phyloP scores from a whole-genome alignment of 2,113 vertebrate species.

The Clinocottus analis region DNA sequence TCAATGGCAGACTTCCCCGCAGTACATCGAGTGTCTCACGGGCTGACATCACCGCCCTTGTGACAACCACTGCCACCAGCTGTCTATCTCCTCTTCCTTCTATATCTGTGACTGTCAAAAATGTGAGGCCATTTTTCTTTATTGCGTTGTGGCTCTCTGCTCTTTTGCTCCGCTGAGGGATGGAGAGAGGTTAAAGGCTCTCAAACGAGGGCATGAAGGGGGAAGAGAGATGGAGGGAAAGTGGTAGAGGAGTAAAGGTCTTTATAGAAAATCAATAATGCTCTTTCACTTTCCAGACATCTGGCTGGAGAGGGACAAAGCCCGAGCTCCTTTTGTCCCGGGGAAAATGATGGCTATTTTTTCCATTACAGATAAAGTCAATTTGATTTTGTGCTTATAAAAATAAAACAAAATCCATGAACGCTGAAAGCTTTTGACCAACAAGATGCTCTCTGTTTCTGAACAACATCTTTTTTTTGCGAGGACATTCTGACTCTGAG shows the following conservation, averaged over 20 bases:
- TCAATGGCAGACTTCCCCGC: conserved; percentile 47
- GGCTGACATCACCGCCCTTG: conserved; percentile 24
- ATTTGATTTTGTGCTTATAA: conserved; percentile 34
- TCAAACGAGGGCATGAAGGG: conserved; percentile 26
- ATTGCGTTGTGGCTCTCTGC: conserved; percentile 31
- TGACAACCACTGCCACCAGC: conserved; percentile 18
- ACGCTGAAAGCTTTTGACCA: conserved; percentile 16
- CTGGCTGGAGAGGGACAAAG: conserved; percentile 23
- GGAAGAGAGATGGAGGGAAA: conserved; percentile 1
- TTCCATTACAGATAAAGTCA: conserved; percentile 42
- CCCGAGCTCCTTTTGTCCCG: not conserved
- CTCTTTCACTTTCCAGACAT: conserved; percentile 53
- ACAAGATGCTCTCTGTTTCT: not conserved
- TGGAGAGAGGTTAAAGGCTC: conserved; percentile 44
- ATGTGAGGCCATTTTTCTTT: conserved; percentile 22
- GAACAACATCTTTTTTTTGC: conserved; percentile 5
- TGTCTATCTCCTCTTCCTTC: conserved; percentile 3
- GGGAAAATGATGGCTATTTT: conserved; percentile 40
- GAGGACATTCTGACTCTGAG: conserved; percentile 17
- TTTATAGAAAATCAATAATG: conserved; percentile 70
- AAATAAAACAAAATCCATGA: conserved; percentile 23
- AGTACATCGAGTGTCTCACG: conserved; percentile 27
- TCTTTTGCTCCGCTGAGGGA: conserved; percentile 20
- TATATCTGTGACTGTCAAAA: conserved; percentile 38
- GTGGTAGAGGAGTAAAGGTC: conserved; percentile 39